Base-by-base conservation (phyloP, 2,113 vertebrate genomes). In the Centropus bengalensis region DNA sequence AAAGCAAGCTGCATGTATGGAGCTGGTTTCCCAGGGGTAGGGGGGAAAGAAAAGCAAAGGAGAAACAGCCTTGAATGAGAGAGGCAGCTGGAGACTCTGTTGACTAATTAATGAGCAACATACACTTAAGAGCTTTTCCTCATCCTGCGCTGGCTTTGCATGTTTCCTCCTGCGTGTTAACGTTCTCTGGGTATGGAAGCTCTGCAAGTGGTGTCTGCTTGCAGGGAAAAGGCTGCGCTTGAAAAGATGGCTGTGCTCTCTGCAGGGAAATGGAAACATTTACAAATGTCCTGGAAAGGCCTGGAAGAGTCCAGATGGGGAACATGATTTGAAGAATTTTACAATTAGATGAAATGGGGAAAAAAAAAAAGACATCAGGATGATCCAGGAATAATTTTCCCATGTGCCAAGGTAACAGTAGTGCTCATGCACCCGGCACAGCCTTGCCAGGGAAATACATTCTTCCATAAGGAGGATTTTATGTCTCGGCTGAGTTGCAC, bases 21-120 rank as follows among this genome's bases (percentile, higher is more conserved):
- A 89, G 68, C 76, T 89, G 71, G 33, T 74, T 95, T 91, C 89
- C 91, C 18, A 4, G 33, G 51, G 70, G 42, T n/a, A 27, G 27
- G 12, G 16, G 6, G 7, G 19, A 4, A 45, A 82, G 77, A 58
- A 74, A 92, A 55, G 85, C 59, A 55, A 81, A 94, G 85, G 59
- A 91, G 36, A 92, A 92, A 92, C 79, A 96, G 94, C 85, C 73
- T 93, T 97, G 95, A 95, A 96, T 94, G 85, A 89, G 94, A 95
- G 64, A 95, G 67, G 89, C 94, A 96, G 95, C 91, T 96, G 95
- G 93, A 91, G 91, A 95, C 78, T 96, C 75, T 96, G 92, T 89
- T 96, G 86, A 96, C 93, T 97, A 97, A 94, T 97, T 97, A 95
- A 96, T 96, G 94, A 96, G 89, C 89, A 94, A 81, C 95, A 91